Base-by-base conservation (phyloP, 2,797 vertebrate species). In the Xiphorhynchus erythropygius region DNA sequence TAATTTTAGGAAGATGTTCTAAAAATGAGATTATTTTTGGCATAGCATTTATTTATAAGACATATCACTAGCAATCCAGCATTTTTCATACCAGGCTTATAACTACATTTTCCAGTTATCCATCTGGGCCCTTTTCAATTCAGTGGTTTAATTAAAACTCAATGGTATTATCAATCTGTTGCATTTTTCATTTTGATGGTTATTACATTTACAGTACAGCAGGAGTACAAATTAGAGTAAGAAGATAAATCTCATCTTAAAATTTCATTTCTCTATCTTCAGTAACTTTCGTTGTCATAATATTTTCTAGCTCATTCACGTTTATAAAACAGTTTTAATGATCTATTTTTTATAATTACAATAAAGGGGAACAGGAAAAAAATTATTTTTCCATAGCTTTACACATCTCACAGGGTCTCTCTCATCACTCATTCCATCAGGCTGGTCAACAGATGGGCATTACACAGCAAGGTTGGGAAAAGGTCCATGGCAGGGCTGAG, bases 151-250 rank as follows among this genome's bases (percentile, higher is more conserved):
- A 98, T 98, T 98, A 98, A 98, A 98, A 97, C 97, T 98, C 98
- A 98, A 97, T 98, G 97, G 97, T 98, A 98, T 98, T 98, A 98
- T 97, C 97, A 98, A 98, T 98, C 98, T 98, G 98, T 96, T 98
- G 97, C 97, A 98, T 98, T 98, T 98, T 98, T 98, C 97, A 98
- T 98, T 97, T 97, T 98, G 98, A 98, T 97, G 95, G 97, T 98
- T 98, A 98, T 98, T 98, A 97, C 96, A 97, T 98, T 98, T 98
- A 98, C 96, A 98, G 97, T 98, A 98, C 97, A 98, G 97, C 97
- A 98, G 97, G 97, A 98, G 96, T 97, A 97, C 96, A 98, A 98
- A 98, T 98, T 98, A 97, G 97, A 98, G 96, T 83, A 95, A 98
- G 97, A 97, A 97, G 97, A 98, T 97, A 97, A 98, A 98, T 97